These are phyloP conservation scores for Drosophila subpulchrella DNA, from an alignment of 1,140 invertebrate genomes.

Conservation along the genomic window DNA sequence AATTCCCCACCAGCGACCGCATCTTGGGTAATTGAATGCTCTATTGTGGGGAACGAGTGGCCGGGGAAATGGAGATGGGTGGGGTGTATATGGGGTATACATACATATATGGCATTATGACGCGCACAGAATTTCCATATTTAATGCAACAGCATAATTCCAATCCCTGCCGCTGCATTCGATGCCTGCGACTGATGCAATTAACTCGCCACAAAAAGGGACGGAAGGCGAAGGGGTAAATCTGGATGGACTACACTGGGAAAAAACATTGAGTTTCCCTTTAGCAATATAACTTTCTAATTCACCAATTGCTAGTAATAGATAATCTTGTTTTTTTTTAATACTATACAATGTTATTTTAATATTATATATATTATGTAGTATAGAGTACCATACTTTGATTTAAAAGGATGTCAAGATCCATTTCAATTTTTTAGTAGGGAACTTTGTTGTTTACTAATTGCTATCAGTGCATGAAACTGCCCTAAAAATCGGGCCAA, in stretches of 20 bases:
- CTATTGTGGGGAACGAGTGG: background rate
- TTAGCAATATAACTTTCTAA: background rate
- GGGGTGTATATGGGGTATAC: background rate
- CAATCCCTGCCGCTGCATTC: constrained; percentile 24
- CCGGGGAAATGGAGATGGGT: background rate
- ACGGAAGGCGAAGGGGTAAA: background rate
- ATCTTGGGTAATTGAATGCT: constrained; percentile 2
- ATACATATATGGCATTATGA: background rate
- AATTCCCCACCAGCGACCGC: background rate
- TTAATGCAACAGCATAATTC: constrained; percentile 32
- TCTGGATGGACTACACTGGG: background rate
- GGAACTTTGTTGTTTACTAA: too few species aligned
- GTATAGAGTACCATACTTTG: too few species aligned
- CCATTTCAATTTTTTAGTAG: too few species aligned
- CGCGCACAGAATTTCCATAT: constrained; percentile 15
- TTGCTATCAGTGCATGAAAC: constrained; percentile 5
- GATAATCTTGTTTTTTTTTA: background rate
- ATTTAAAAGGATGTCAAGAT: too few species aligned
- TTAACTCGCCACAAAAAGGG: constrained; percentile 19
- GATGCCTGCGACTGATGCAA: constrained; percentile 30
- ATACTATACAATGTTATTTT: background rate
- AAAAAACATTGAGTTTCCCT: background rate
- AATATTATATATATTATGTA: too few species aligned
- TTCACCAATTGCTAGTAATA: too few species aligned
- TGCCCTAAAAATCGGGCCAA: background rate